Percentiles rank a stretch among this genome's conserved stretches.
Conservation (phyloP, 2,888 invertebrate species). For the Resseliella maxima region DNA sequence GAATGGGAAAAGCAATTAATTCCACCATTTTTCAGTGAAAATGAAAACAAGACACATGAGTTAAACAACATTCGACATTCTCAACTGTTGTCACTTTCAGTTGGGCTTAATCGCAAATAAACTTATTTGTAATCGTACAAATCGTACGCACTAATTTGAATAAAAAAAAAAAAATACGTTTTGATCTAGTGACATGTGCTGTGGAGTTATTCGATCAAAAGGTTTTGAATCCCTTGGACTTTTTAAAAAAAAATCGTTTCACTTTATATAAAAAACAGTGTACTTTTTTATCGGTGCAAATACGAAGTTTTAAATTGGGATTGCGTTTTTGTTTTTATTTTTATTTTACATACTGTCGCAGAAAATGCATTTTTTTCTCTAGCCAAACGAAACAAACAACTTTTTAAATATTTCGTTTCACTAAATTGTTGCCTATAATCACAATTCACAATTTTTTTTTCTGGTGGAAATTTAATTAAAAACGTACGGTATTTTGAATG, state of each 20-base stretch:
- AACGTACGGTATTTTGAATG: constrained; percentile 40
- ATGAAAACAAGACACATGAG: not conserved
- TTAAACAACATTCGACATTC: not conserved
- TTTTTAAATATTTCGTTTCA: constrained; percentile 22
- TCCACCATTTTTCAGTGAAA: not conserved
- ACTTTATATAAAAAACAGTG: not conserved
- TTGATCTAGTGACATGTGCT: not conserved
- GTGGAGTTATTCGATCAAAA: not conserved
- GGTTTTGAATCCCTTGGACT: not conserved
- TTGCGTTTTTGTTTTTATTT: not conserved
- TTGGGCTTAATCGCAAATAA: not conserved
- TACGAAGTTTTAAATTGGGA: not conserved
- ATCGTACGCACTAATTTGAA: not conserved
- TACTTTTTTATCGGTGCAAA: not conserved
- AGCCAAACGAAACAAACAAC: not conserved
- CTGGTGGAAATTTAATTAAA: constrained; percentile 31
- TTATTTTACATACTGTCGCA: not conserved
- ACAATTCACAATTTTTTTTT: constrained; percentile 14
- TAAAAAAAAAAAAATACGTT: constrained; percentile 1
- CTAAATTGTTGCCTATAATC: constrained; percentile 38
- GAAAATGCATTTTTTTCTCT: not conserved
- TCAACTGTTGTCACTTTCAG: not conserved
- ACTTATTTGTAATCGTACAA: not conserved
- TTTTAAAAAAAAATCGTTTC: not conserved
- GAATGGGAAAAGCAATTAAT: too few species aligned